Base-by-base conservation (phyloP, 2,797 vertebrate species). In the Trachops cirrhosus region DNA sequence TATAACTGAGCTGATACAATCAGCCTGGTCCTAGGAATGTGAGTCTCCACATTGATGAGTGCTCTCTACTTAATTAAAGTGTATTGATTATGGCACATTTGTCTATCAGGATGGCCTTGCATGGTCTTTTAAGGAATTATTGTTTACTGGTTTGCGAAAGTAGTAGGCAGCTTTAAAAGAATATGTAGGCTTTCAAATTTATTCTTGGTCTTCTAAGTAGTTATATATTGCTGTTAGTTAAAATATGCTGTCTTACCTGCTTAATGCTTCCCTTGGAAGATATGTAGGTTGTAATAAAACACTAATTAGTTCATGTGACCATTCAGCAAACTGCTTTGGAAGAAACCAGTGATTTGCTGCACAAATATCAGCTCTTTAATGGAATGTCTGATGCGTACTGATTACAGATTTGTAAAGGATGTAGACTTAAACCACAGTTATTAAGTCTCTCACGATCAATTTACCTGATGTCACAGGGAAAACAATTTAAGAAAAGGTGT, bases 41-140 rank as follows among this genome's bases (percentile, higher is more conserved):
- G 32, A 26, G 59, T 77, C 68, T 93, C 54, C 84, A 79, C 0
- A 0, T 54, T 97, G 96, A 97, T 93, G 71, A 94, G 95, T 95
- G 86, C 8, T 95, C 46, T 86, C 52, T 64, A 68, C 91, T 96
- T 98, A 97, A 98, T 98, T 97, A 97, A 97, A 97, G 92, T 90
- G 95, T 89, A 97, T 97, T 77, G 96, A 98, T 98, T 62, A 88
- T 37, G n/a, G 50, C 59, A 78, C 93, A 95, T 96, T 92, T 95
- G 85, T 97, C 94, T 96, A 96, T 93, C 89, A 68, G 84, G 83
- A 70, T 75, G 59, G 29, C 79, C n/a, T 50, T 64, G 77, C 46
- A 54, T 89, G 26, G 57, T 87, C 34, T 95, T 97, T 93, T 91
- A 78, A 90, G 68, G 62, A 96, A 80, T 89, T 96, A 95, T 91